Evolutionary conservation across 2,113 vertebrate genomes (phyloP), one percentile per base, ranked within the genome.

Genomic region (Potamarius usumacintae): DNA sequence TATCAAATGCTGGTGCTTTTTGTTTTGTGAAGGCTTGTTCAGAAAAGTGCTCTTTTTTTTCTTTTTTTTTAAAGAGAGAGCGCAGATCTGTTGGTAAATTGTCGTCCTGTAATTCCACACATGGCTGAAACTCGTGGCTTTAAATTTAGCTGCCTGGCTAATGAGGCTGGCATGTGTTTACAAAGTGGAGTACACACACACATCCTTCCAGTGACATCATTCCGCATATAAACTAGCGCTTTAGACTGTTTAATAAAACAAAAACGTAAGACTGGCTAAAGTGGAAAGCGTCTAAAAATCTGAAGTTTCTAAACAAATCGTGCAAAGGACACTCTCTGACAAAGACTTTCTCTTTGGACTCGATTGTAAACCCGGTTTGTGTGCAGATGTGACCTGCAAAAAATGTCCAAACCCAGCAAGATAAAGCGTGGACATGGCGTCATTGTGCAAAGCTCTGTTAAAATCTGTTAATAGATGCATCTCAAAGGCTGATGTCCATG

Each of bases 401-500:
- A 34, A 25, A 42, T 74, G 30, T 62, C 67, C 80, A 55, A 76
- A 52, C 50, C 11, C 60, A 60, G 15, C 62, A 48, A 57, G 65
- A 53, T 65, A 50, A 87, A 77, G 88, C 60, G 34, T 72, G 30
- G 53, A 90, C 89, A 90, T 84, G 77, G 83, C 90, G 92, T 93
- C 91, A 91, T 88, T 90, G 80, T 83, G 90, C 62, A 91, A 92
- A 87, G 90, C 87, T 92, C 90, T 91, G 18, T 57, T 57, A 57
- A 57, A 15, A 57, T 92, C 90, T 91, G 18, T 57, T 57, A 57
- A 57, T 57, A 57, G 42, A 42, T 42, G 42, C 55, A 92, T 92
- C 90, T 90, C 89, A 62, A 90, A 91, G 91, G 91, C 85, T 92
- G 93, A 93, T 93, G 93, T 93, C 93, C 92, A 91, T 92, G 91